Percentiles rank a stretch among this genome's conserved stretches.
These are phyloP conservation scores for Phrynosoma platyrhinos DNA, from an alignment of 2,113 vertebrate species.

Conservation along the genomic window DNA sequence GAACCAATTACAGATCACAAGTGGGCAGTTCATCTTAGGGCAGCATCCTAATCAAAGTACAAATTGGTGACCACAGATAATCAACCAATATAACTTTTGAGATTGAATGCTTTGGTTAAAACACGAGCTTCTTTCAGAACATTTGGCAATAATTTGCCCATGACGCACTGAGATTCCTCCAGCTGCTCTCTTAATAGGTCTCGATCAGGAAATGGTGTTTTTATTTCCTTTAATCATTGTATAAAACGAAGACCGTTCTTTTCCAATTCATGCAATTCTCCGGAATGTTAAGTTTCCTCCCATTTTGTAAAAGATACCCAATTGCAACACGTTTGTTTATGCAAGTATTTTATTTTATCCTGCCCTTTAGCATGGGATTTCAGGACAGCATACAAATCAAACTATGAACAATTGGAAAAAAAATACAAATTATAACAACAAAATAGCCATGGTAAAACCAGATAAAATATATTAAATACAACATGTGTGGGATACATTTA, in stretches of 20 bases:
- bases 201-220: conserved; percentile 57
- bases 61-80: conserved; percentile 57
- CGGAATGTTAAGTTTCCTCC: conserved; percentile 49
- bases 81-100: conserved; percentile 45
- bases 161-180: conserved; percentile 63
- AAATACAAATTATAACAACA: no score
- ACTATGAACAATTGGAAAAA: no score
- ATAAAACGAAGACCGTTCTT: conserved; percentile 76
- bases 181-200: conserved; percentile 54
- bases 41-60: conserved; percentile 48
- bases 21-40: conserved; percentile 46
- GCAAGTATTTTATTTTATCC: no score
- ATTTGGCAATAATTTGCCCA: conserved; percentile 77
- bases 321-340: not conserved
- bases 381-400: no score
- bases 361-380: no score
- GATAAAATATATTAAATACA: no score
- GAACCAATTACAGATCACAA: conserved; percentile 50
- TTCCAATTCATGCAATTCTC: conserved; percentile 58
- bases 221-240: conserved; percentile 77
- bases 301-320: conserved; percentile 46
- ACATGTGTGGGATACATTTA: no score
- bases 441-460: no score
- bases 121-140: conserved; percentile 47
- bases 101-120: conserved; percentile 29